Evolutionary conservation across 2,888 invertebrate species (phyloP), one percentile per base, ranked within the genome.

Genomic region (Conops quadrifasciatus): DNA sequence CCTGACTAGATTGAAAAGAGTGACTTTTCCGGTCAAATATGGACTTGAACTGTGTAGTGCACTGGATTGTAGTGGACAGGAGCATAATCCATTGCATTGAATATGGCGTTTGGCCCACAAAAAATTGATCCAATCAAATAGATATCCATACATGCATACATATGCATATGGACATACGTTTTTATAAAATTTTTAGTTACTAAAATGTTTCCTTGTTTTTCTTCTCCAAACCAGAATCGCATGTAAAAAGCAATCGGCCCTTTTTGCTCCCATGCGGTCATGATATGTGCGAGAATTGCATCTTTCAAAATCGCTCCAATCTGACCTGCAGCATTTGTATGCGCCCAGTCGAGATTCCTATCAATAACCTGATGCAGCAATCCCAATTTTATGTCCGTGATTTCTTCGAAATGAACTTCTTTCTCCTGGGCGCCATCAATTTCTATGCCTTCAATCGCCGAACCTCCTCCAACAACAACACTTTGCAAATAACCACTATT

Each of bases 231-330:
- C 11, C 53, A 77, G 78, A 77, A 65, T 15, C 62, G 13, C 74
- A 75, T 30, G 69, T 76, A 4, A 74, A 72, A 66, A 78, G 79
- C 51, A 73, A 74, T 74, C 83, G 83, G 2, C 93, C 93, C 0
- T 83, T 92, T 28, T 83, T 92, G 51, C 81, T 93, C 71, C 78
- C 87, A 73, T 93, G 93, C 79, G 90, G 90, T 1, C 93, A 93
- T 81, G 87, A 89, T 2, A 87, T 90, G 77, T 93, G 93, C 77
- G 90, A 91, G 75, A 88, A 86, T 64, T 93, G 93, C 80, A 80
- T 90, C 16, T 84, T 71, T 16, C 74, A 74, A 16, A 63, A 80
- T 72, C 77, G 77, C 0, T 71, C 76, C 4, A 77, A 79, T 7
- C 74, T 82, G 15, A 73, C 71, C 0, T 84, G 84, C 63, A 77